Percentiles rank a stretch among this genome's conserved stretches.
Evolutionary conservation across 2,113 vertebrate species (phyloP).

Genomic region (Urocitellus parryii): DNA sequence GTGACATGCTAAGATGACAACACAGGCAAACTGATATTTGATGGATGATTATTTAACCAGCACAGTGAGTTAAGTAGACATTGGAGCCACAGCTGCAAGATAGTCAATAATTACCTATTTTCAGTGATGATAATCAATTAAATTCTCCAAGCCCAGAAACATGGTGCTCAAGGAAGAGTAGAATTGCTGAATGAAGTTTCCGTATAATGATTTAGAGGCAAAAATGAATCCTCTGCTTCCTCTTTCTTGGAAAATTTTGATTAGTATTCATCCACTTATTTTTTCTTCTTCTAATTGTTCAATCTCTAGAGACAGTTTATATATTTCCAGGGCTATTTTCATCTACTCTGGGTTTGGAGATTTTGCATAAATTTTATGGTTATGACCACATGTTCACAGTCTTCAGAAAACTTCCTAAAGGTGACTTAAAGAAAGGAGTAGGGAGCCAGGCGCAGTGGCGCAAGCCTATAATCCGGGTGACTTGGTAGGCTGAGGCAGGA

Average conservation of each 20-base stretch:
- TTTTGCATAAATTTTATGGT: background rate
- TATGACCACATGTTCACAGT: background rate
- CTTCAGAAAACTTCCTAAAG: background rate
- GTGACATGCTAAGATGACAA: background rate
- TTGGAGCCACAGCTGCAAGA: background rate
- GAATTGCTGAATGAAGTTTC: background rate
- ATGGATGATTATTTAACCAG: background rate
- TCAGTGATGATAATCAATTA: background rate
- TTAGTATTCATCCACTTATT: rapidly evolving
- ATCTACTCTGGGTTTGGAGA: background rate
- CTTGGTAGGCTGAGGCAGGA: too few species aligned
- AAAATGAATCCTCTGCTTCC: background rate
- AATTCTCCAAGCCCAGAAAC: background rate
- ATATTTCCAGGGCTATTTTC: background rate
- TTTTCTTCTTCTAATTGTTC: background rate
- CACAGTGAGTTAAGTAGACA: background rate
- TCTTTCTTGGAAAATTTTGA: background rate
- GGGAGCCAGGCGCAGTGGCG: too few species aligned
- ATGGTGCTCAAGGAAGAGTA: background rate
- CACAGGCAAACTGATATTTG: background rate
- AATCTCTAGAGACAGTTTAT: constrained; percentile 31
- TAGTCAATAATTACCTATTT: background rate
- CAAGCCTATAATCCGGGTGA: too few species aligned
- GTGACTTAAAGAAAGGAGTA: background rate
- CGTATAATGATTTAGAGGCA: background rate